phyloP scores from a whole-genome alignment of 2,797 vertebrate genomes.

The Aphelocoma californica region DNA sequence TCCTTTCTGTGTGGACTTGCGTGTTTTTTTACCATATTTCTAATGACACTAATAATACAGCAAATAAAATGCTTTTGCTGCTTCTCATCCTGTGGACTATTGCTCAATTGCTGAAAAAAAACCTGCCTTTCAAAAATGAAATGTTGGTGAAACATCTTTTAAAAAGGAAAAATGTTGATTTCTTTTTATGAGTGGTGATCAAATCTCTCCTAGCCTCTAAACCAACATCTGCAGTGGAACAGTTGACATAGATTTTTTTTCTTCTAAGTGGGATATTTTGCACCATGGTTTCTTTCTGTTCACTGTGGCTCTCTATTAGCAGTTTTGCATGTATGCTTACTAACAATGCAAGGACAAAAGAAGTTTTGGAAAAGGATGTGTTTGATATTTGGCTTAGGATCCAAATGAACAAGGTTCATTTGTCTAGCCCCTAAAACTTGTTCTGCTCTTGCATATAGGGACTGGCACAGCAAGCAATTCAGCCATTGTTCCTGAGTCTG shows the following conservation, averaged over 20 bases:
- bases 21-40: constrained; percentile 31
- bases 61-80: constrained; percentile 62
- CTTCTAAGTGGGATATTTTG: neutral
- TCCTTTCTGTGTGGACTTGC: constrained; percentile 28
- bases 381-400: neutral
- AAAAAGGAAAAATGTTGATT: neutral
- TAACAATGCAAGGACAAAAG: neutral
- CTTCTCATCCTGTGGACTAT: constrained; percentile 37
- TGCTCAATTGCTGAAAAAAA: constrained; percentile 17
- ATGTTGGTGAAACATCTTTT: neutral
- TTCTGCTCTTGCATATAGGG: neutral
- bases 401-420: neutral
- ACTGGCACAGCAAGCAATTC: neutral
- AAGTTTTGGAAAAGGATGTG: neutral
- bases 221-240: neutral
- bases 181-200: neutral
- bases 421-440: neutral
- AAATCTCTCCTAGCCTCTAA: neutral
- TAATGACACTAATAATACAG: constrained; percentile 53
- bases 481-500: neutral
- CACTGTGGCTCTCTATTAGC: neutral
- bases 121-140: neutral
- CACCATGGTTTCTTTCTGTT: neutral
- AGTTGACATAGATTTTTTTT: neutral
- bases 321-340: neutral